Evolutionary conservation across 2,797 vertebrate genomes (phyloP).

Genomic region (Smutsia temminckii): DNA sequence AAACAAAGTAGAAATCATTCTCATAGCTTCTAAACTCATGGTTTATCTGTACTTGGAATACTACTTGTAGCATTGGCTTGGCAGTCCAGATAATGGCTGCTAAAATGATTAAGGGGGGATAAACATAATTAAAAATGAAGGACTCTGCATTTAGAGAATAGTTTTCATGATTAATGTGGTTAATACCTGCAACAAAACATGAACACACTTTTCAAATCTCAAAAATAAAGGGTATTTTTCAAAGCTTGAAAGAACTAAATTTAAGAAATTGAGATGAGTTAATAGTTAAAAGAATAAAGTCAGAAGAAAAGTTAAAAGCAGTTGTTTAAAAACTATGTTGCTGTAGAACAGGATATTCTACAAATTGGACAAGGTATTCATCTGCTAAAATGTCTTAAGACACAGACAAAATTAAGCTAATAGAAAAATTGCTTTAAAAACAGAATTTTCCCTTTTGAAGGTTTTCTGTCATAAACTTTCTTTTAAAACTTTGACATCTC

Average conservation of each 20-base stretch:
- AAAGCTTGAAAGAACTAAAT: constrained; percentile 7
- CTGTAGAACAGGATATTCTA: neutral
- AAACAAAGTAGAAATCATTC: neutral
- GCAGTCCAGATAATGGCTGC: neutral
- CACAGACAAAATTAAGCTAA: neutral
- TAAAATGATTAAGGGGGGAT: neutral
- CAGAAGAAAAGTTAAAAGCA: neutral
- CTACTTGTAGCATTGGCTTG: neutral
- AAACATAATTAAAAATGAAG: neutral
- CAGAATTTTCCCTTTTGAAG: neutral
- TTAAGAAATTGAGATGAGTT: neutral
- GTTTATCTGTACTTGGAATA: neutral
- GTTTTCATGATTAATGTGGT: neutral
- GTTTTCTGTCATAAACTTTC: neutral
- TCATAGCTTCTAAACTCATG: neutral
- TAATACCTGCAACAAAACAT: neutral
- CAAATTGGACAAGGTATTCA: neutral
- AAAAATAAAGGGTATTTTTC: neutral
- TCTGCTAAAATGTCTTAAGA: neutral
- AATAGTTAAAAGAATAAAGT: neutral
- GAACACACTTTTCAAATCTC: neutral
- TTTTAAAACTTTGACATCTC: neutral
- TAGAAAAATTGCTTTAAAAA: neutral
- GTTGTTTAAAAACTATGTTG: neutral
- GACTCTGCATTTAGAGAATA: neutral